phyloP scores from a whole-genome alignment of 1,140 invertebrate genomes.

The Brachionus plicatilis region DNA sequence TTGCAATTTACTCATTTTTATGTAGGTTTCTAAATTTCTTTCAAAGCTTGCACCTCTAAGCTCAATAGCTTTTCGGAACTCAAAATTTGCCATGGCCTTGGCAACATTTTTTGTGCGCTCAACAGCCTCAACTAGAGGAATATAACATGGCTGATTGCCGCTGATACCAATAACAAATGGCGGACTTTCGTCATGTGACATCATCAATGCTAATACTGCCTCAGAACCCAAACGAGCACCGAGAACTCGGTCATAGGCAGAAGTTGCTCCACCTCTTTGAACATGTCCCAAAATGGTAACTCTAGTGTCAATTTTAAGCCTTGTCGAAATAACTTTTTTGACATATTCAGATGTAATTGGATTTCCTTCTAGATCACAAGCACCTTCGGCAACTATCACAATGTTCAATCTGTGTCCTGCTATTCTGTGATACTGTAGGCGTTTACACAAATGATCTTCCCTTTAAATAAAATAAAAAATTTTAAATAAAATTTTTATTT shows the following conservation, averaged over 20 bases:
- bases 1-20: conserved; percentile 86
- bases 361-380: conserved; percentile 84
- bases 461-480: background rate
- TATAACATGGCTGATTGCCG: conserved; percentile 90
- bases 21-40: conserved; percentile 91
- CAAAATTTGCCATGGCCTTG: conserved; percentile 75
- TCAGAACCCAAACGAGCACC: conserved; percentile 98
- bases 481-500: background rate
- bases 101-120: conserved; percentile 82
- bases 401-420: conserved; percentile 92
- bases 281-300: conserved; percentile 97
- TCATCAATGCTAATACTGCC: conserved; percentile 93
- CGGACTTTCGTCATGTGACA: conserved; percentile 82
- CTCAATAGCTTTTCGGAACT: conserved; percentile 89
- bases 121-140: conserved; percentile 96
- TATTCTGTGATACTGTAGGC: conserved; percentile 68
- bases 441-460: conserved; percentile 75
- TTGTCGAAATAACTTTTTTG: conserved; percentile 73
- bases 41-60: conserved; percentile 85
- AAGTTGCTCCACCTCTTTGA: conserved; percentile 92
- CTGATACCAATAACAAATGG: conserved; percentile 91
- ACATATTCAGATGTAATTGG: conserved; percentile 88
- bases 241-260: conserved; percentile 97
- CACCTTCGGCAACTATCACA: conserved; percentile 96
- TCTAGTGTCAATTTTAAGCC: conserved; percentile 88